phyloP scores from a whole-genome alignment of 2,888 invertebrate genomes.

The Callyntrura guangdongensis region DNA sequence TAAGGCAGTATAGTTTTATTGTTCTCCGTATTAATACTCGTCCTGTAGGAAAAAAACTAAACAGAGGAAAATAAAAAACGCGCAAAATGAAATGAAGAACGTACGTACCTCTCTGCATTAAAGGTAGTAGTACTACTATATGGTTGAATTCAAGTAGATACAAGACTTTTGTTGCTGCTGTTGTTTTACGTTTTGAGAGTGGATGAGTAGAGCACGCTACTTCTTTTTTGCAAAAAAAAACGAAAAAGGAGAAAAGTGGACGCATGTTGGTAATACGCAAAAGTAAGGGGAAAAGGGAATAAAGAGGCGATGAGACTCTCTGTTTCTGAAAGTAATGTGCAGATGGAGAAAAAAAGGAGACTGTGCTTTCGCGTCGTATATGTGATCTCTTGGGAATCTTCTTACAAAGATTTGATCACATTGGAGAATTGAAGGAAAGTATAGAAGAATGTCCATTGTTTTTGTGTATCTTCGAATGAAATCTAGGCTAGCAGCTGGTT shows the following conservation, averaged over 20 bases:
- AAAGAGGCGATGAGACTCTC: neutral
- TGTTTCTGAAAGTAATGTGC: conserved; percentile 8
- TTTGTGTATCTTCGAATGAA: conserved; percentile 28
- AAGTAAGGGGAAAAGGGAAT: conserved; percentile 9
- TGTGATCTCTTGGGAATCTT: conserved; percentile 72
- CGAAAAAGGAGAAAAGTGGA: neutral
- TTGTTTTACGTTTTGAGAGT: conserved; percentile 7
- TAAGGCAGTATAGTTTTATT: conserved; percentile 70
- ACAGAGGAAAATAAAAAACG: conserved; percentile 6
- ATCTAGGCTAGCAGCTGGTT: conserved; percentile 31
- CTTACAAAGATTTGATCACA: conserved; percentile 74
- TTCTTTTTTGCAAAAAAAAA: conserved; percentile 37
- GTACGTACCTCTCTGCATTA: neutral
- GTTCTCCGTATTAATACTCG: conserved; percentile 66
- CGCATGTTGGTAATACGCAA: conserved; percentile 19
- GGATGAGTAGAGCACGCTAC: neutral
- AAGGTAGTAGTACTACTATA: neutral
- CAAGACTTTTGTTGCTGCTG: neutral
- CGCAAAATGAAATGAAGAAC: conserved; percentile 8
- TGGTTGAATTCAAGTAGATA: neutral
- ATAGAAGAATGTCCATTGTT: conserved; percentile 48
- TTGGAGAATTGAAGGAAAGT: conserved; percentile 67
- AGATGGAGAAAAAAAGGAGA: conserved; percentile 30
- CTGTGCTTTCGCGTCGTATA: conserved; percentile 41
- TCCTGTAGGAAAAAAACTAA: conserved; percentile 53